A percentile compares a stretch with the other conserved stretches of the same genome.
Conservation (phyloP, 2,888 invertebrate species). For the Amorpha juglandis region DNA sequence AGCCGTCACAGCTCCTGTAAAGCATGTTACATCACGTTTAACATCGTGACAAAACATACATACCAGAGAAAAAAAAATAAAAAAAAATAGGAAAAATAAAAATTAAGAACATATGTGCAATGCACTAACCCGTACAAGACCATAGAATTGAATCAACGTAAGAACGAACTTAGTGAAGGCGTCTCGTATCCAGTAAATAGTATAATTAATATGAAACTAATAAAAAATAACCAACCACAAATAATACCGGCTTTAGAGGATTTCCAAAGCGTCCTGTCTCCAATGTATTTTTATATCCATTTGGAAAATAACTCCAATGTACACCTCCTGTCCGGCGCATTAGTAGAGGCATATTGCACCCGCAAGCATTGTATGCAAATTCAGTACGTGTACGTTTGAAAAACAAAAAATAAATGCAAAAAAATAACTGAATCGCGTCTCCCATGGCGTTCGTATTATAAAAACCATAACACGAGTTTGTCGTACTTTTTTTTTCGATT, state of each 20-base stretch:
- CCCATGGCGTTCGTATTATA: slow-evolving; percentile 40
- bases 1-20: no score
- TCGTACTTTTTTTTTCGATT: slow-evolving; percentile 53
- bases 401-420: slow-evolving; percentile 54
- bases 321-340: slow-evolving; percentile 42
- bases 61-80: no score
- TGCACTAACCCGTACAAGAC: no score
- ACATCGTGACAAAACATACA: no score
- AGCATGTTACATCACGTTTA: no score
- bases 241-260: background rate
- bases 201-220: background rate
- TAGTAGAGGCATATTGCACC: slow-evolving; percentile 77
- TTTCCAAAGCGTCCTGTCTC: background rate
- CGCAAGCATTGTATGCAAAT: slow-evolving; percentile 80
- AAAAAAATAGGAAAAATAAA: no score
- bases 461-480: slow-evolving; percentile 40
- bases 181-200: background rate
- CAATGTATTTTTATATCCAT: slow-evolving; percentile 22
- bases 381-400: slow-evolving; percentile 73
- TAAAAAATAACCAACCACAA: background rate
- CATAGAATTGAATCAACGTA: no score
- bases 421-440: slow-evolving; percentile 31
- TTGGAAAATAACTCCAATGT: slow-evolving; percentile 19
- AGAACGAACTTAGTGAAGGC: no score
- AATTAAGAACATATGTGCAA: no score